Percentiles rank a stretch among this genome's conserved stretches.
Conservation (phyloP, 2,797 vertebrate species). For the Lycodopsis pacificus region DNA sequence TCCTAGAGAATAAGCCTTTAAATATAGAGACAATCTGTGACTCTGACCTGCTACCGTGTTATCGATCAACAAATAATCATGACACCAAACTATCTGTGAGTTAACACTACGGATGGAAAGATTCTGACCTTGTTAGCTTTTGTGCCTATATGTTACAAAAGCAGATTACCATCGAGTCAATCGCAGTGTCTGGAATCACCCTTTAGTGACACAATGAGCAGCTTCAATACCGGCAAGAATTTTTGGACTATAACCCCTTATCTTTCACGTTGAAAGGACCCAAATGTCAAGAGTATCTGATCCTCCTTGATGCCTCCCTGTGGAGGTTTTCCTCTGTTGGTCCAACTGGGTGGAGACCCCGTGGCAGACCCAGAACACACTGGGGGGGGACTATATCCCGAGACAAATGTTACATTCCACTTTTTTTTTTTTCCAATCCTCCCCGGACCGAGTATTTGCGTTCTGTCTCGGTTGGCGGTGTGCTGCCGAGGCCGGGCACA, state of each 20-base stretch:
- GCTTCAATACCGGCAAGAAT: not conserved
- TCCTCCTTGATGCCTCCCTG: slow-evolving; percentile 10
- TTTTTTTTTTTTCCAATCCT: slow-evolving; percentile 33
- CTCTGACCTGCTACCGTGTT: not conserved
- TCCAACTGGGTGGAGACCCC: slow-evolving; percentile 13
- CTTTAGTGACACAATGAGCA: not conserved
- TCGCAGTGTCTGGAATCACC: not conserved
- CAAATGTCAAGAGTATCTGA: not conserved
- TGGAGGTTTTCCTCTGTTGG: slow-evolving; percentile 1
- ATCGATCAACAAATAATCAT: not conserved
- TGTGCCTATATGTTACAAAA: not conserved
- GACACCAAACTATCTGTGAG: not conserved
- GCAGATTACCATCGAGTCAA: not conserved
- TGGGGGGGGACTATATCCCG: slow-evolving; percentile 32
- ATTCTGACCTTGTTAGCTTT: not conserved
- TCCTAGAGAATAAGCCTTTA: not conserved
- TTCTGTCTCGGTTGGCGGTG: slow-evolving; percentile 39
- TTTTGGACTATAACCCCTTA: not conserved
- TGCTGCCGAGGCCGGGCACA: slow-evolving; percentile 24
- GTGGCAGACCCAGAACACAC: slow-evolving; percentile 11
- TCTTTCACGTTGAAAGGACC: not conserved
- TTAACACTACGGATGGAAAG: not conserved
- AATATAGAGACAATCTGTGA: not conserved
- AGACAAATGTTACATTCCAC: slow-evolving; percentile 52
- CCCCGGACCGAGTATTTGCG: slow-evolving; percentile 52